Evolutionary conservation across 2,113 vertebrate genomes (phyloP).

Genomic region (Lagopus muta): DNA sequence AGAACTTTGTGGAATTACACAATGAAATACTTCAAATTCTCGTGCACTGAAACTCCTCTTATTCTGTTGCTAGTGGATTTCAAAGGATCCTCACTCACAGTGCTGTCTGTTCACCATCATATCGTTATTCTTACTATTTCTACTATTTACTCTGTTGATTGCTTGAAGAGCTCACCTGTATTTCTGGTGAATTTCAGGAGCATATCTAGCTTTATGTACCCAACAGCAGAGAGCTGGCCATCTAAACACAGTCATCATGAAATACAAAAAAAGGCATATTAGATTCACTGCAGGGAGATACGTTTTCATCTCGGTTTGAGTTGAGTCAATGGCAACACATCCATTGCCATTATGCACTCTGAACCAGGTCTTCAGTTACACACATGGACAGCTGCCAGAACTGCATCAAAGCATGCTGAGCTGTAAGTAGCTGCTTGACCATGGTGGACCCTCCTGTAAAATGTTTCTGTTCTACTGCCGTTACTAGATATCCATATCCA

Average conservation of each 20-base stretch:
- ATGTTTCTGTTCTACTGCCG: not conserved
- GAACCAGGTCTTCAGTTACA: not conserved
- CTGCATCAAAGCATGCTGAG: not conserved
- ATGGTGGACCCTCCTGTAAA: not conserved
- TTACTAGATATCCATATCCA: not conserved
- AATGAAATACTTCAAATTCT: not conserved
- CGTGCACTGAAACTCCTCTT: not conserved
- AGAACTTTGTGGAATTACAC: not conserved
- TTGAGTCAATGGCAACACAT: not conserved
- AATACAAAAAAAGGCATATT: not conserved
- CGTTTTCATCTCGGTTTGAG: not conserved
- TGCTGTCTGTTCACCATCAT: not conserved
- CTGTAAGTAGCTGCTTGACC: not conserved
- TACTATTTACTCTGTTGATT: not conserved
- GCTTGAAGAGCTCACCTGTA: rapidly evolving
- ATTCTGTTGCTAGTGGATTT: not conserved
- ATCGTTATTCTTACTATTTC: not conserved
- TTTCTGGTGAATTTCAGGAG: not conserved
- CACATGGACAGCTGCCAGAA: not conserved
- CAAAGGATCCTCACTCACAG: not conserved
- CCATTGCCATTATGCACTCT: not conserved
- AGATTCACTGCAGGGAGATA: not conserved
- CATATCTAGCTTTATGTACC: not conserved
- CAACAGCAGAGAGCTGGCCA: not conserved
- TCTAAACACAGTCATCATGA: not conserved